Evolutionary conservation across 1,140 invertebrate species (phyloP), one percentile per base, ranked within the genome.

Genomic region (Dermatophagoides farinae): DNA sequence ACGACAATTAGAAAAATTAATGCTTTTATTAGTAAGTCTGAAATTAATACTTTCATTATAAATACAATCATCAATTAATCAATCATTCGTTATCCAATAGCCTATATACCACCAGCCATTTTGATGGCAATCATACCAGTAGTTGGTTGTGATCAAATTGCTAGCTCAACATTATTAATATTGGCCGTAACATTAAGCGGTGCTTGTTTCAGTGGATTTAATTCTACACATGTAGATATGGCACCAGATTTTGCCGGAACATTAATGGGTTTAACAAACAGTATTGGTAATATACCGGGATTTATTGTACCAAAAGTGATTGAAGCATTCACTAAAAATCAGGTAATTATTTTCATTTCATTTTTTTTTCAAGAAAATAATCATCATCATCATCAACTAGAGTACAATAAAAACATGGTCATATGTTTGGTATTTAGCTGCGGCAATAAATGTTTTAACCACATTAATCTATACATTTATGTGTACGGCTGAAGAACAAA

Each of bases 371-470:
- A 4, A 37, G 18, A 8, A 54, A 43, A 51, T 11, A 47, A 20
- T 54, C 18, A 44, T 46, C n/a, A n/a, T n/a, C n/a, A n/a, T n/a
- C n/a, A n/a, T n/a, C n/a, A 78, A 78, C 62, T 69, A 91, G 86
- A 77, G 83, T 78, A 82, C 80, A 0, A 78, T 85, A 62, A 76
- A 75, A 38, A 80, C 84, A 4, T 93, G 88, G 88, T 79, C 82
- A 38, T 77, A 82, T 0, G 82, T 91, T 64, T 91, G 91, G 71
- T 85, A 81, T 69, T 80, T 84, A 2, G 84, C 85, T 0, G 79
- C 85, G 39, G 79, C 65, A 1, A 70, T 92, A 10, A 88, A 87
- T 66, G 65, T 78, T 1, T 68, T 86, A 5, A 85, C 88, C 67
- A 81, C 85, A 60, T 31, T 86, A 0, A 75, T 83, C 9, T 92